phyloP scores from a whole-genome alignment of 1,140 invertebrate species.

The Drosophila orena region DNA sequence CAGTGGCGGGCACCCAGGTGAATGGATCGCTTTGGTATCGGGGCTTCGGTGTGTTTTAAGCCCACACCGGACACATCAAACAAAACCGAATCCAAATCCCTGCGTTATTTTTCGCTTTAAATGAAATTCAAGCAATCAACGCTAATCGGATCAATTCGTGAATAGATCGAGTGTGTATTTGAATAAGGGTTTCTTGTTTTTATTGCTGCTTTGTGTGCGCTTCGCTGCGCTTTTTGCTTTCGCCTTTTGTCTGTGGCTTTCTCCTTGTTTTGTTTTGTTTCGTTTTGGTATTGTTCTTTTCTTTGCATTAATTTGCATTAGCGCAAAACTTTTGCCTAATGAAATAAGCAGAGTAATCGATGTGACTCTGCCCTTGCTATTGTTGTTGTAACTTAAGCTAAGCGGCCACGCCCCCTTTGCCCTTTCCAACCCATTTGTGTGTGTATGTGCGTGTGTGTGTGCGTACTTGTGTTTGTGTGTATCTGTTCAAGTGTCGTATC shows the following conservation, averaged over 20 bases:
- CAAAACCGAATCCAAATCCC: slow-evolving; percentile 31
- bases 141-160: slow-evolving; percentile 77
- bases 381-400: slow-evolving; percentile 60
- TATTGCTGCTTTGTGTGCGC: slow-evolving; percentile 22
- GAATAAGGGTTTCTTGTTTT: slow-evolving; percentile 38
- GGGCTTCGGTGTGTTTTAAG: slow-evolving; percentile 34
- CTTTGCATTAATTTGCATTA: slow-evolving; percentile 59
- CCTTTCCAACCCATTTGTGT: slow-evolving; percentile 1
- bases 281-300: slow-evolving; percentile 55
- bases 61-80: slow-evolving; percentile 56
- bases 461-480: slow-evolving; percentile 44
- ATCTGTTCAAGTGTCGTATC: slow-evolving; percentile 80
- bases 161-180: slow-evolving; percentile 41
- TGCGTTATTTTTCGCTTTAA: slow-evolving; percentile 41
- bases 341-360: slow-evolving; percentile 77
- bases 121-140: slow-evolving; percentile 78
- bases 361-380: slow-evolving; percentile 59
- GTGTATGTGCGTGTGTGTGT: slow-evolving; percentile 52
- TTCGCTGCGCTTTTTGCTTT: slow-evolving; percentile 52
- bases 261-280: slow-evolving; percentile 17
- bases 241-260: slow-evolving; percentile 15
- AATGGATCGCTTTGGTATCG: slow-evolving; percentile 11
- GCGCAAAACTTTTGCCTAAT: slow-evolving; percentile 72
- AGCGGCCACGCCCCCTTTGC: slow-evolving; percentile 15
- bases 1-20: slow-evolving; percentile 2